These are phyloP conservation scores for Hippocampus barbouri DNA, from an alignment of 2,113 vertebrate species.

Conservation along the genomic window DNA sequence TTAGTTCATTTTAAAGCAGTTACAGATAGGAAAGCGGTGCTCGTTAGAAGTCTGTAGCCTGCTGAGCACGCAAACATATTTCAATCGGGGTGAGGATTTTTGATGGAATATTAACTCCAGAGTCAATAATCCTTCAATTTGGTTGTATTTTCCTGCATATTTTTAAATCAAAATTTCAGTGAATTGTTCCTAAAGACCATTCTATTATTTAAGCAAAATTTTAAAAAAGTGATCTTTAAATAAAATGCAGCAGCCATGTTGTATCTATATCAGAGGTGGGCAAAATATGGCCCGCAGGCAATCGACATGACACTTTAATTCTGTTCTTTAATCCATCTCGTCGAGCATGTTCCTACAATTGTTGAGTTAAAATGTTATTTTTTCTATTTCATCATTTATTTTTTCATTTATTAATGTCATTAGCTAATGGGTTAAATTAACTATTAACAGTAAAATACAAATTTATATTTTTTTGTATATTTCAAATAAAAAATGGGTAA, in stretches of 20 bases:
- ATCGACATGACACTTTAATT: background rate
- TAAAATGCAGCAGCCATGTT: background rate
- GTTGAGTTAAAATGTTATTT: background rate
- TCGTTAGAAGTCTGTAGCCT: slow-evolving; percentile 82
- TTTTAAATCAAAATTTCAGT: background rate
- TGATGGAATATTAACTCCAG: slow-evolving; percentile 49
- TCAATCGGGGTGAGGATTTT: slow-evolving; percentile 38
- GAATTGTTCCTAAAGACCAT: background rate
- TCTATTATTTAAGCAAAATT: background rate
- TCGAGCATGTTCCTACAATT: background rate
- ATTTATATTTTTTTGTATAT: too few relatives aligned
- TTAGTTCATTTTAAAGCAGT: slow-evolving; percentile 95
- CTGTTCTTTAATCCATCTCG: background rate
- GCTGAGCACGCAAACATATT: slow-evolving; percentile 68
- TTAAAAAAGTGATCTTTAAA: background rate
- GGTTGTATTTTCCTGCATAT: background rate
- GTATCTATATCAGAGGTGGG: background rate
- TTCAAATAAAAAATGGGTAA: too few relatives aligned
- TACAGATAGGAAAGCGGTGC: slow-evolving; percentile 84
- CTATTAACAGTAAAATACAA: background rate
- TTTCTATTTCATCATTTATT: background rate
- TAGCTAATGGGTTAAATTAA: background rate
- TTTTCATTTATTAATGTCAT: background rate
- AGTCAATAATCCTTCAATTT: slow-evolving; percentile 47
- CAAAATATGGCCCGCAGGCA: background rate